Evolutionary conservation across 2,797 vertebrate species (phyloP), one percentile per base, ranked within the genome.

Genomic region (Peromyscus nudipes): DNA sequence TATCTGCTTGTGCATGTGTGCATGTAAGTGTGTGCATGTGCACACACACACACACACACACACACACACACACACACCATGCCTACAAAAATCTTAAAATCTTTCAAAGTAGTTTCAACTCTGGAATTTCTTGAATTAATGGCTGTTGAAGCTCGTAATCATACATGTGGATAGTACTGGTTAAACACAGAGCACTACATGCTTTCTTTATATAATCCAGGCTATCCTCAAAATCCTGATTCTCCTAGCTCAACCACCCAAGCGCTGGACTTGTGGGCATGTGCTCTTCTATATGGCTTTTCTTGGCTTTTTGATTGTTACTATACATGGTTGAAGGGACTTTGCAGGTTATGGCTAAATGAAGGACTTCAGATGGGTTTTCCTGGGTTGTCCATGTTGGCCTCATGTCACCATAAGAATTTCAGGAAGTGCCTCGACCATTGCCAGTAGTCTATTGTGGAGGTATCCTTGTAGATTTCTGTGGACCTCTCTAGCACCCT

Each of bases 121-220:
- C 71, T 85, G 81, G 27, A 86, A 57, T 57, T 57, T 62, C 94
- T 82, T 77, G 23, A 80, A 88, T 95, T 89, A 82, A 69, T 85
- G 85, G 84, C 71, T 52, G 67, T 65, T 37, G 84, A 62, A 91
- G 57, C 27, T 62, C 37, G 31, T 27, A 62, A 60, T 84, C 43
- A 71, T 46, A 73, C 87, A 91, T 71, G 65, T 46, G 31, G 8
- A 0, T 27, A 75, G 27, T 46, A 49, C 62, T 92, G 77, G 69
- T 23, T 69, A 8, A 73, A 31, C 10, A 55, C 6, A 9, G 37
- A 37, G 23, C 60, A 69, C 31, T 10, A 19, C 43, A 23, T 27
- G 40, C 12, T 71, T 81, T 92, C 31, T 79, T 2, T 43, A 6
- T 62, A 25, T 62, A 19, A 21, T 40, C 55, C 71, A 34, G 17